A percentile compares a stretch with the other conserved stretches of the same genome.
Evolutionary conservation across 2,113 vertebrate genomes (phyloP).

Genomic region (Copsychus sechellarum): DNA sequence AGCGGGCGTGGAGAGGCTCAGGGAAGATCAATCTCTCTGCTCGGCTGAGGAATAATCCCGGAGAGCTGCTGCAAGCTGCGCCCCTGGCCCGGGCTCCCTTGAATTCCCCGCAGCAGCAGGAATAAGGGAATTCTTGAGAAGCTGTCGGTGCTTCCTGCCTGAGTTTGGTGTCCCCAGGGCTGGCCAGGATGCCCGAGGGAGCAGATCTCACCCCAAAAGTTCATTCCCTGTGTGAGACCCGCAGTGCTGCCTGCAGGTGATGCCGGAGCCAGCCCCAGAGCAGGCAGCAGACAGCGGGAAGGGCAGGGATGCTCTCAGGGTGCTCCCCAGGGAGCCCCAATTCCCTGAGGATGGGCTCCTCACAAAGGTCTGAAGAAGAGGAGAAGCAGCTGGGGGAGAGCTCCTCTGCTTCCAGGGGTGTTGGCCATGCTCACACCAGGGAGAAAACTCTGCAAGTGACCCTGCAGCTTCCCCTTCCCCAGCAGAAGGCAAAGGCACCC

Average conservation of each 20-base stretch:
- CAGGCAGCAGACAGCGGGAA: background rate
- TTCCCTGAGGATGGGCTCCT: fast-evolving
- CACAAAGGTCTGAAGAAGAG: background rate
- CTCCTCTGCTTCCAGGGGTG: background rate
- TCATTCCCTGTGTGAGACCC: background rate
- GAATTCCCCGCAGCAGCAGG: background rate
- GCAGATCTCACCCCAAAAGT: background rate
- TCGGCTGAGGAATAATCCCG: slow-evolving; percentile 32
- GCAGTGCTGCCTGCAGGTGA: background rate
- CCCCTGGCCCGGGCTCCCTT: background rate
- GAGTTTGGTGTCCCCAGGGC: background rate
- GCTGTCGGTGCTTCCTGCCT: background rate
- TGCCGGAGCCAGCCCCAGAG: background rate
- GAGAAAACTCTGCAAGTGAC: background rate
- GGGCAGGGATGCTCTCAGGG: background rate
- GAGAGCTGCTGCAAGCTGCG: slow-evolving; percentile 45
- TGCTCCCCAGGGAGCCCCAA: background rate
- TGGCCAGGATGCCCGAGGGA: background rate
- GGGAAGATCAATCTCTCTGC: background rate
- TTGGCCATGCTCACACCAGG: background rate
- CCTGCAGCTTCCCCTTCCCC: background rate
- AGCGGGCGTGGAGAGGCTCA: background rate
- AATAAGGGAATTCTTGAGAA: background rate
- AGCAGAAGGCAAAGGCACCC: background rate
- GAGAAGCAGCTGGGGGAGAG: background rate